phyloP scores from a whole-genome alignment of 2,797 vertebrate genomes.

The Epinephelus awoara region DNA sequence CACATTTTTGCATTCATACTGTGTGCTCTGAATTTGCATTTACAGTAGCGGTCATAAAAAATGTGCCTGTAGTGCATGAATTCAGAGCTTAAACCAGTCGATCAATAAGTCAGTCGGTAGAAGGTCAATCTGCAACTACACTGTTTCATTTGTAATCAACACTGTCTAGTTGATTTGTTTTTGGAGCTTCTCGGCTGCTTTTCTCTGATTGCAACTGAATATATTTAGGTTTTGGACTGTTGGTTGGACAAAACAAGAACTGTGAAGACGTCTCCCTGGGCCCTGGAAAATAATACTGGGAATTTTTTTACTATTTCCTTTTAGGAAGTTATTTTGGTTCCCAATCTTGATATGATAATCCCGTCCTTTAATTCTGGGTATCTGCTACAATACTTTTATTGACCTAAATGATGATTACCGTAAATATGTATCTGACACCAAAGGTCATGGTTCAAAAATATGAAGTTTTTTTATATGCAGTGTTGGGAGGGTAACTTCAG shows the following conservation, averaged over 20 bases:
- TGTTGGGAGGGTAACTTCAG: no score
- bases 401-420: no score
- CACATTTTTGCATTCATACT: conserved; percentile 4
- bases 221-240: background rate
- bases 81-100: background rate
- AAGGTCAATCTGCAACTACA: background rate
- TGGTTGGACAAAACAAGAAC: background rate
- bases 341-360: no score
- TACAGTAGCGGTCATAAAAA: no score
- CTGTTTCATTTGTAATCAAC: background rate
- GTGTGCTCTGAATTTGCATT: conserved; percentile 13
- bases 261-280: no score
- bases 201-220: background rate
- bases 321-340: background rate
- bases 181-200: background rate
- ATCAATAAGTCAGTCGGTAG: background rate
- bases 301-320: background rate
- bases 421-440: no score
- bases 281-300: no score
- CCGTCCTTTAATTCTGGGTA: no score
- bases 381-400: no score
- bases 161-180: background rate
- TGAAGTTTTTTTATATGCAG: no score
- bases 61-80: background rate
- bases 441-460: no score